Evolutionary conservation across 1,140 invertebrate genomes (phyloP), one percentile per base, ranked within the genome.

Genomic region (Zelostemma sp.): DNA sequence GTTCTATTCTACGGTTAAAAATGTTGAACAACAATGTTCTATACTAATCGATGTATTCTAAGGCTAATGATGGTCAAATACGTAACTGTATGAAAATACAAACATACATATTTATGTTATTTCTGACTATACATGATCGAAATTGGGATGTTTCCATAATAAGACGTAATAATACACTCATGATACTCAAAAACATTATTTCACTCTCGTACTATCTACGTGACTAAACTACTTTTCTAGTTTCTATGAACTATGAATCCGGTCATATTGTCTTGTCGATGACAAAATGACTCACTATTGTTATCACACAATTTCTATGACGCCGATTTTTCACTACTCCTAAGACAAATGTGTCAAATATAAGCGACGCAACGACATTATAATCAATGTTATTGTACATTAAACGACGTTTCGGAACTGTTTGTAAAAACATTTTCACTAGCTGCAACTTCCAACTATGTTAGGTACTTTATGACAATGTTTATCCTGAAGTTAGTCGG

Each of bases 151-250:
- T 35, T 72, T 35, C 11, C 25, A 28, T 35, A n/a, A 31, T 67
- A 57, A 60, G 66, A 72, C 64, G 67, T 57, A 67, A 67, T 25
- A 71, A 68, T 56, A 71, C 59, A 78, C 73, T 81, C 76, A 80
- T 65, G 72, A 80, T 72, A 80, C 76, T 77, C 72, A 79, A 75
- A 75, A 63, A 77, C 67, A 65, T 74, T 62, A 62, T 68, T 73
- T 73, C 77, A 81, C 74, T 78, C 75, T 78, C 68, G 53, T 79
- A 80, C 77, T 80, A 80, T 77, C 80, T 83, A 83, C 80, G 40
- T 73, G 62, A 65, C 77, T 77, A 78, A 77, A 73, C 73, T 78
- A 82, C 81, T 80, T 58, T 71, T 77, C 78, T 80, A 79, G 60
- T 14, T 53, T 63, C 76, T 79, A 82, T 73, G 31, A 70, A 66